Base-by-base conservation (phyloP, 37 sponge, comb jelly and placozoan species). In the Halichondria panicea region DNA sequence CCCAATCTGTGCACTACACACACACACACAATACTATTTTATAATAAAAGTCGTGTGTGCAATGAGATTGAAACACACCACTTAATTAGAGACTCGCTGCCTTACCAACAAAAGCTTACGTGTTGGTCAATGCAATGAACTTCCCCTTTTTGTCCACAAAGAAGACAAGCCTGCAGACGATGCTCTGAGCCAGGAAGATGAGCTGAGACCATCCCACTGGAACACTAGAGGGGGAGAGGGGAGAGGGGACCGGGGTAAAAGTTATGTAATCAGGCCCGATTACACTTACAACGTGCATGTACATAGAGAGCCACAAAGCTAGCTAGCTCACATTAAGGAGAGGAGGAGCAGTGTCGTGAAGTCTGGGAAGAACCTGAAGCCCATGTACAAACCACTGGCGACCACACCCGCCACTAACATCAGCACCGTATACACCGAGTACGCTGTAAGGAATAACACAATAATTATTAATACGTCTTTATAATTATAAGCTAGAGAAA, bases 121-220 rank as follows among this genome's bases (percentile, higher is more conserved):
- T 33, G 36, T 70, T 70, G 35, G 71, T 70, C 34, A 70, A 52
- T 33, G 71, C 30, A 21, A 70, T 50, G 34, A 70, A 70, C 36
- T 70, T 70, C 32, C 71, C 71, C 35, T 42, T 8, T 2, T 37
- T 39, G 54, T 70, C 71, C n/a, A 31, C 71, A 70, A 50, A 70
- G 71, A 70, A 70, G 11, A 70, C 36, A 50, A 70, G 52, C 33
- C 52, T 70, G 54, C 71, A 70, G 71, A 70, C 8, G 13, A 70
- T 52, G 36, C 7, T 33, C 27, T 70, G 71, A 1, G 43, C 28
- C 6, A 52, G 52, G 43, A 70, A 70, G 35, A 70, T 50, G 2
- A 42, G 24, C 22, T 36, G 7, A 6, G 54, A 21, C 71, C 71
- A 70, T 24, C 46, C 28, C 12, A 50, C 8, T 11, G 71, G 71